A percentile compares a stretch with the other conserved stretches of the same genome.
These are phyloP conservation scores for Acyrthosiphon pisum DNA, from an alignment of 1,140 invertebrate genomes.

Conservation along the genomic window DNA sequence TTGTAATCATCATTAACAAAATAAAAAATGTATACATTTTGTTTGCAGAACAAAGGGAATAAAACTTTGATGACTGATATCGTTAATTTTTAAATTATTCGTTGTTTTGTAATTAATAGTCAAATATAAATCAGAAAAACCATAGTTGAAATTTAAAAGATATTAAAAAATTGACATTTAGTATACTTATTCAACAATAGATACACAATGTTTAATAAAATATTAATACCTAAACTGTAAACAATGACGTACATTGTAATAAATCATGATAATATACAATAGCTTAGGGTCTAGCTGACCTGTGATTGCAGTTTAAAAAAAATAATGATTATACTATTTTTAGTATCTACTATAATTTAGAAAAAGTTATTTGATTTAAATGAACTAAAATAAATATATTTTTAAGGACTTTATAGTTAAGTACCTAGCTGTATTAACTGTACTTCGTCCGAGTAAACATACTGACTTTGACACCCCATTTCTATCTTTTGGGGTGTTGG, in stretches of 20 bases:
- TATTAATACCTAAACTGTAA: not conserved
- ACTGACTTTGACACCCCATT: not conserved
- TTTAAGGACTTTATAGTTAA: not conserved
- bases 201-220: not conserved
- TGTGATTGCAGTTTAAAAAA: not conserved
- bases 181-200: not conserved
- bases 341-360: not conserved
- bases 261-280: not conserved
- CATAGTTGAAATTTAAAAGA: not conserved
- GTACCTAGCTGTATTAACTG: not conserved
- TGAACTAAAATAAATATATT: not conserved
- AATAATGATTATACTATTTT: not conserved
- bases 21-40: not conserved
- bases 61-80: constrained; percentile 4
- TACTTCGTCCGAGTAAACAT: not conserved
- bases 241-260: not conserved
- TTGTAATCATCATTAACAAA: not conserved
- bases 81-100: not conserved
- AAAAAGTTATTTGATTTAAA: not conserved
- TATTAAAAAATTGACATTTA: not conserved
- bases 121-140: not conserved
- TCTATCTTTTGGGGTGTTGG: not conserved
- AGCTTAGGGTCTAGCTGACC: not conserved
- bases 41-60: not conserved
- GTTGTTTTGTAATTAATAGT: not conserved